Conservation (phyloP, 2,888 invertebrate species). For the Dasysyrphus albostriatus region DNA sequence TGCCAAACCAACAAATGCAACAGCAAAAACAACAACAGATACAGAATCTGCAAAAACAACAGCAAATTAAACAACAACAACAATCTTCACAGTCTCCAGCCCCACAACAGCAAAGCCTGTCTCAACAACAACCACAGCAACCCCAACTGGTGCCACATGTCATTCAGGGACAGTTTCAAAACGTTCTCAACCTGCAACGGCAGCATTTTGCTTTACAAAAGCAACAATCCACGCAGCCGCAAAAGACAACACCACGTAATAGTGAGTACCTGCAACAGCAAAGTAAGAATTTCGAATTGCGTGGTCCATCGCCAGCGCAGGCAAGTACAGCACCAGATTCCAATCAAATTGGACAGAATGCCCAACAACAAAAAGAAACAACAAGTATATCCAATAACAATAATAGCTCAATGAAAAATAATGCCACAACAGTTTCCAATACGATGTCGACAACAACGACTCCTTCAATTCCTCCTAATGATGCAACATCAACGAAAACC, state of each 20-base stretch:
- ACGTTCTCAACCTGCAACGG: constrained; percentile 79
- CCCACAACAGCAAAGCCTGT: constrained; percentile 20
- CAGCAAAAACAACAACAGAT: constrained; percentile 32
- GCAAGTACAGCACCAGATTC: constrained; percentile 86
- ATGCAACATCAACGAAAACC: constrained; percentile 32
- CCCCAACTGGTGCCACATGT: constrained; percentile 69
- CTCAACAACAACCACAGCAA: constrained; percentile 44
- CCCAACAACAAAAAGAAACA: constrained; percentile 45
- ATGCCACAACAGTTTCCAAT: constrained; percentile 26
- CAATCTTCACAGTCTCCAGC: constrained; percentile 37
- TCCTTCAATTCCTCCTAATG: constrained; percentile 28
- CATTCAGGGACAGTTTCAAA: constrained; percentile 79
- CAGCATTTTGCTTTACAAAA: constrained; percentile 77
- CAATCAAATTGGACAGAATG: constrained; percentile 75
- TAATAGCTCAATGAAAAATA: constrained; percentile 64
- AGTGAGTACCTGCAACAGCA: constrained; percentile 78
- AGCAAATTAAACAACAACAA: constrained; percentile 41
- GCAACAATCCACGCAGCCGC: constrained; percentile 75
- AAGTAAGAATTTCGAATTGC: constrained; percentile 78
- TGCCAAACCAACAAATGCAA: constrained; percentile 43
- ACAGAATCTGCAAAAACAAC: constrained; percentile 33
- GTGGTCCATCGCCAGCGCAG: constrained; percentile 86
- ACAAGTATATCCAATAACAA: constrained; percentile 49
- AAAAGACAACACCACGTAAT: constrained; percentile 79
- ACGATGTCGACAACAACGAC: constrained; percentile 75